Evolutionary conservation across 1,140 invertebrate species (phyloP).

Genomic region (Pseudomyrmex dendroicus): DNA sequence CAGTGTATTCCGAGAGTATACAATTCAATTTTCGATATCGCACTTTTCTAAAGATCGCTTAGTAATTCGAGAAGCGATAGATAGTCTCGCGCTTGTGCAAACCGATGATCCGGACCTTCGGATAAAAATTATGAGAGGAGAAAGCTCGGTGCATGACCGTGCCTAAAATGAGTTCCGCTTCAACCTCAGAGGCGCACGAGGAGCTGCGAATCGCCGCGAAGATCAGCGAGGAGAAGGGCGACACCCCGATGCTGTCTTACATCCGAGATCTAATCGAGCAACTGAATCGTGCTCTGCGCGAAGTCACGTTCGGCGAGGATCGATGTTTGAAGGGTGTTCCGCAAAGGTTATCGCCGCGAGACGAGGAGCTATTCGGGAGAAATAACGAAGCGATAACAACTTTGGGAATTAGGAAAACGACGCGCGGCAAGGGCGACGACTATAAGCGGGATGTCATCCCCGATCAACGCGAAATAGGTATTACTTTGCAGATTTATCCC

Average conservation of each 20-base stretch:
- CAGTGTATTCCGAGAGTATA: not conserved
- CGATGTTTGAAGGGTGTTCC: constrained; percentile 17
- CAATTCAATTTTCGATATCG: not conserved
- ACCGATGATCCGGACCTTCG: not conserved
- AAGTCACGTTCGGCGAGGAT: constrained; percentile 22
- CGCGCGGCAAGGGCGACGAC: constrained; percentile 1
- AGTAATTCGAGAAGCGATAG: not conserved
- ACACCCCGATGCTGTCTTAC: constrained; percentile 67
- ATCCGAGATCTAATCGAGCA: constrained; percentile 72
- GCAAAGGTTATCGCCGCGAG: constrained; percentile 27
- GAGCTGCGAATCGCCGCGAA: constrained; percentile 64
- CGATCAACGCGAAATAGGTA: constrained; percentile 44
- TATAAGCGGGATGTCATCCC: not conserved
- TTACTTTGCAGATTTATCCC: not conserved
- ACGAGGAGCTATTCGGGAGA: not conserved
- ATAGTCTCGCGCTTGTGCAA: not conserved
- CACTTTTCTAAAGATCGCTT: constrained; percentile 4
- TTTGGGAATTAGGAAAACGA: constrained; percentile 43
- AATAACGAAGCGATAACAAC: constrained; percentile 32
- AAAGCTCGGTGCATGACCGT: not conserved
- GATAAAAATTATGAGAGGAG: not conserved
- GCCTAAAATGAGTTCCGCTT: constrained; percentile 12
- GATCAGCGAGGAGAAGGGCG: constrained; percentile 66
- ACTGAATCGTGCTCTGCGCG: constrained; percentile 57
- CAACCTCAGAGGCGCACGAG: constrained; percentile 65